Evolutionary conservation across 1,140 invertebrate genomes (phyloP), one percentile per base, ranked within the genome.

Genomic region (Cyrtorhinus lividipennis): DNA sequence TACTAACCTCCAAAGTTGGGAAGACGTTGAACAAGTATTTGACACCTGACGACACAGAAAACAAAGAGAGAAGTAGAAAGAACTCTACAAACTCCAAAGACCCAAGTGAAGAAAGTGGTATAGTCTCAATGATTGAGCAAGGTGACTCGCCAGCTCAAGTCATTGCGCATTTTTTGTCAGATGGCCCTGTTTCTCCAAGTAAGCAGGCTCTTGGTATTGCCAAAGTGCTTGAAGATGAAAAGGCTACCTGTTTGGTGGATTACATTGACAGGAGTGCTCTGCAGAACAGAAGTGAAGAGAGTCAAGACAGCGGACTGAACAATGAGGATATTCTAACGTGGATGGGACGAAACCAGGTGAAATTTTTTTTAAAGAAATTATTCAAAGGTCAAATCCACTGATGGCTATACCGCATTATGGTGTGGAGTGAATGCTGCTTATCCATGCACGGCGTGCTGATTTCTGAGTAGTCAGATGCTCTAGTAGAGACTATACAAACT

Each of bases 251-350:
- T 53, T 53, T 53, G 20, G 10, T 53, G 3, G 20, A 22, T 8
- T 53, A 53, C 20, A 53, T 53, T 10, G 15, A 38, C 15, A 15
- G 30, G 30, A 38, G 30, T 38, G 30, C 15, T 5, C 30, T 38
- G 30, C 30, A 5, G 5, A 53, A 53, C 18, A 22, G 20, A 12
- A 20, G 48, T 8, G 23, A n/a, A n/a, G 38, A 22, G 22, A 57
- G 24, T 10, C 20, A 13, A 10, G 24, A 30, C n/a, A 46, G 24
- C 23, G 30, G 59, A 27, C 48, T 64, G 12, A 64, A 64, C 24
- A 60, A 56, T n/a, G 63, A 64, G 13, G 63, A 64, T 18, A 64
- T 64, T 12, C 59, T 64, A 3, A 38, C 45, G 10, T 64, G 63
- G 63, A 64, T 64, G 59, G 63, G 63, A 38, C 59, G 59, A 30